A percentile compares a stretch with the other conserved stretches of the same genome.
phyloP scores from a whole-genome alignment of 2,888 invertebrate genomes.

The Creontiades dilutus region DNA sequence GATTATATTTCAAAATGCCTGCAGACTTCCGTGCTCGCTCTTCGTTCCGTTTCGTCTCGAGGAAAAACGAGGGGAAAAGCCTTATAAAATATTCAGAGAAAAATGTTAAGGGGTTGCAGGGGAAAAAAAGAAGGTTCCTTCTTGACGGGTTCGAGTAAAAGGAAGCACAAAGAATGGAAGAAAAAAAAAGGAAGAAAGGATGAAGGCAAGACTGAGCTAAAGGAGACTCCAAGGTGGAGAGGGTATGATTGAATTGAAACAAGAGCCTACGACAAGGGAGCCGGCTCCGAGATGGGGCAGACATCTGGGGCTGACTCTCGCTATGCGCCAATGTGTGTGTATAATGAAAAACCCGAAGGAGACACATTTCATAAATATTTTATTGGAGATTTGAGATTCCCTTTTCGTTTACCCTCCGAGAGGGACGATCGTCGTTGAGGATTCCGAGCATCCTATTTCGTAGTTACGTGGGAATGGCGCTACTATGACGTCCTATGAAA shows the following conservation, averaged over 20 bases:
- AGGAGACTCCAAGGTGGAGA: conserved; percentile 10
- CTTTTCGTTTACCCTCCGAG: too few relatives aligned
- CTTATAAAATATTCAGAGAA: conserved; percentile 72
- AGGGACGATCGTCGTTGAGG: too few relatives aligned
- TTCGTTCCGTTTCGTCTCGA: not conserved
- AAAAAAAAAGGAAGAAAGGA: not conserved
- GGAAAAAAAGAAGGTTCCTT: conserved; percentile 26
- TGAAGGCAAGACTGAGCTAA: conserved; percentile 6
- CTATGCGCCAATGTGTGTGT: conserved; percentile 36
- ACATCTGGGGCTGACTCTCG: conserved; percentile 61
- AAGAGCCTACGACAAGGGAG: conserved; percentile 30
- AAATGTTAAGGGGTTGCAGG: conserved; percentile 69
- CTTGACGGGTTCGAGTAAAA: conserved; percentile 32
- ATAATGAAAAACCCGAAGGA: conserved; percentile 68
- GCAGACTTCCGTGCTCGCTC: too few relatives aligned
- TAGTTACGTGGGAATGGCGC: too few relatives aligned
- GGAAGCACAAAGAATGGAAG: conserved; percentile 16
- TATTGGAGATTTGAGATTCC: conserved; percentile 56
- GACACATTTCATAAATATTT: conserved; percentile 72
- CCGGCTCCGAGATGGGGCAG: not conserved
- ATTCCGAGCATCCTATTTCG: too few relatives aligned
- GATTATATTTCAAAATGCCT: too few relatives aligned
- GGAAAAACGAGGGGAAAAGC: conserved; percentile 47
- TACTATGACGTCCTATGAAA: too few relatives aligned
- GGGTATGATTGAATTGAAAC: conserved; percentile 69